Conservation (phyloP, 2,888 invertebrate genomes). For the Eupithecia tripunctaria region DNA sequence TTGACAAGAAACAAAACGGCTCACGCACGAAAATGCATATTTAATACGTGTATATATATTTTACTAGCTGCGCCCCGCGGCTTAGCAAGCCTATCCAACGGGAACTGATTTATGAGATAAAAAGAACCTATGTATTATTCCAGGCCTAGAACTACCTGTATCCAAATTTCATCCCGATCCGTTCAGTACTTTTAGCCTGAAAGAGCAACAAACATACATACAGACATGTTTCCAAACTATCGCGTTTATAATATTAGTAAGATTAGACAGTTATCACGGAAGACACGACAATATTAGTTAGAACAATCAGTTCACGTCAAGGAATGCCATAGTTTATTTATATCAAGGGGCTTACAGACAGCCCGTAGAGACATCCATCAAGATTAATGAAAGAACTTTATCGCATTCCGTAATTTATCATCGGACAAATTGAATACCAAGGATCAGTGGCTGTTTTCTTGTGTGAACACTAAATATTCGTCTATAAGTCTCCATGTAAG, state of each 20-base stretch:
- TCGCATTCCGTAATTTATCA: constrained; percentile 24
- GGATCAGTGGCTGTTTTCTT: constrained; percentile 2
- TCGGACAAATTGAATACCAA: constrained; percentile 29
- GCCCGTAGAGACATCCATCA: constrained; percentile 25
- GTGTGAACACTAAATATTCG: background rate
- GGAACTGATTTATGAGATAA: too few relatives aligned
- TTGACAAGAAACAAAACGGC: background rate
- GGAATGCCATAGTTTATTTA: constrained; percentile 15
- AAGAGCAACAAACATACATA: too few relatives aligned
- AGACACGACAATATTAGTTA: background rate
- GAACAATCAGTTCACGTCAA: constrained; percentile 5
- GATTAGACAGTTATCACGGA: background rate
- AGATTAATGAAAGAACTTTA: constrained; percentile 36
- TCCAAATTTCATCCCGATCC: too few relatives aligned
- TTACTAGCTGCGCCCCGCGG: too few relatives aligned
- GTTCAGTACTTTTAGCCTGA: too few relatives aligned
- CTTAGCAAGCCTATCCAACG: too few relatives aligned
- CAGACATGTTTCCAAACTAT: too few relatives aligned
- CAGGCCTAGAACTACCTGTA: too few relatives aligned
- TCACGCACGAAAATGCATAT: background rate
- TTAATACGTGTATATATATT: too few relatives aligned
- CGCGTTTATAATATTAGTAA: too few relatives aligned
- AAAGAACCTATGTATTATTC: too few relatives aligned
- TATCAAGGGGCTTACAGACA: constrained; percentile 14
- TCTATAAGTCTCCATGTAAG: too few relatives aligned